Evolutionary conservation across 1,140 invertebrate species (phyloP).

Genomic region (Drosophila tani): DNA sequence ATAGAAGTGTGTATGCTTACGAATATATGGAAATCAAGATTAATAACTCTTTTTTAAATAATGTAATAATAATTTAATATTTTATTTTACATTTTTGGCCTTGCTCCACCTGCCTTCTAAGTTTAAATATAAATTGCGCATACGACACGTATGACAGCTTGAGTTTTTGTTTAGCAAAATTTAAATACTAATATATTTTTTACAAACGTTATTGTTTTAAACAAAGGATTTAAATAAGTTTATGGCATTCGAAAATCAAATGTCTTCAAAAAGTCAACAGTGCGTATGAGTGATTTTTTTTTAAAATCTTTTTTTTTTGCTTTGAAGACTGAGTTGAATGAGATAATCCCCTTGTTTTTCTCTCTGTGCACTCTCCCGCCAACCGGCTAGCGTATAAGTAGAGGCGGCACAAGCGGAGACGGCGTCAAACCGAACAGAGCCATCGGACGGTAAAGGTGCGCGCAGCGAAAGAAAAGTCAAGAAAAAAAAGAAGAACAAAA

Average conservation of each 20-base stretch:
- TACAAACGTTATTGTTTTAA: too few species aligned
- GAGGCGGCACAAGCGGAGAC: slow-evolving; percentile 7
- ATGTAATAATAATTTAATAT: too few species aligned
- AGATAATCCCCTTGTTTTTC: not conserved
- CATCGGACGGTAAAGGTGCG: slow-evolving; percentile 54
- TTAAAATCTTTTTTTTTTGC: not conserved
- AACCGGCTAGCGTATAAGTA: slow-evolving; percentile 44
- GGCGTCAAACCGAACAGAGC: slow-evolving; percentile 40
- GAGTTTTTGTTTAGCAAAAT: too few species aligned
- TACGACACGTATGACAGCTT: not conserved
- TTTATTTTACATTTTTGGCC: too few species aligned
- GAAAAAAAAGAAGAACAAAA: slow-evolving; percentile 13
- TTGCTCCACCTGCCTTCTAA: too few species aligned
- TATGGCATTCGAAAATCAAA: not conserved
- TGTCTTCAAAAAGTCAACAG: not conserved
- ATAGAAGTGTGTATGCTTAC: too few species aligned
- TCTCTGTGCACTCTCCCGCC: slow-evolving; percentile 15
- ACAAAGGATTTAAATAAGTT: not conserved
- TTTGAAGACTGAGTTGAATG: too few species aligned
- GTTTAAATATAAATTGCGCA: not conserved
- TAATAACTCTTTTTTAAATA: too few species aligned
- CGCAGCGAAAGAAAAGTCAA: slow-evolving; percentile 4
- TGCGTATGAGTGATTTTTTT: slow-evolving; percentile 8
- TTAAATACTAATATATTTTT: too few species aligned
- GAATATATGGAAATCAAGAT: too few species aligned